These are phyloP conservation scores for Thrips palmi DNA, from an alignment of 1,140 invertebrate species.

Conservation along the genomic window DNA sequence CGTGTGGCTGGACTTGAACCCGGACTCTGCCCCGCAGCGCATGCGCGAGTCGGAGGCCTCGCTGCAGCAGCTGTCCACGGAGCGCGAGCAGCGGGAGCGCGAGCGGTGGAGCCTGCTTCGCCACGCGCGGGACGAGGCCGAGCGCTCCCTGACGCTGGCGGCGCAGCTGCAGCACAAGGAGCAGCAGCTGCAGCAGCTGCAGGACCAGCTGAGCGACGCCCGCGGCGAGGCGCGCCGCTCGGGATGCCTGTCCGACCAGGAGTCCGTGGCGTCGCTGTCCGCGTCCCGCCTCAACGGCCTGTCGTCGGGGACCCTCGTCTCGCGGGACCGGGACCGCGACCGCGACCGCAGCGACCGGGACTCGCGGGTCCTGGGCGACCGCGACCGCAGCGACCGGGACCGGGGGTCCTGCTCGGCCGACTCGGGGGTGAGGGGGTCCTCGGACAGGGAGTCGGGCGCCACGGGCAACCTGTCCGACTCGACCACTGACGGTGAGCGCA, in stretches of 20 bases:
- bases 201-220: constrained; percentile 49
- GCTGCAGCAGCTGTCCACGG: constrained; percentile 46
- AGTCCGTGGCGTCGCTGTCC: constrained; percentile 40
- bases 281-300: constrained; percentile 17
- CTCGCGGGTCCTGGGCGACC: constrained; percentile 24
- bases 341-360: constrained; percentile 29
- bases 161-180: constrained; percentile 72
- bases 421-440: constrained; percentile 62
- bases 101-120: constrained; percentile 74
- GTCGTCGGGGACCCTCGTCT: constrained; percentile 15
- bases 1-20: no score
- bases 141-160: constrained; percentile 64
- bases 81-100: constrained; percentile 67
- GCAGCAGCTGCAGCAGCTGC: constrained; percentile 53
- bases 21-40: no score
- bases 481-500: constrained; percentile 49
- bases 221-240: constrained; percentile 44
- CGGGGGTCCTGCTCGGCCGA: constrained; percentile 73
- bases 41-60: constrained; percentile 56
- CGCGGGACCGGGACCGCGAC: constrained; percentile 36
- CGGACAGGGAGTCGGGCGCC: constrained; percentile 53
- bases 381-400: constrained; percentile 32
- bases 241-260: constrained; percentile 54
- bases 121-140: constrained; percentile 74
- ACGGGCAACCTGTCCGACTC: constrained; percentile 61